Base-by-base conservation (phyloP, 2,888 invertebrate genomes). In the Drosophila mimetica region DNA sequence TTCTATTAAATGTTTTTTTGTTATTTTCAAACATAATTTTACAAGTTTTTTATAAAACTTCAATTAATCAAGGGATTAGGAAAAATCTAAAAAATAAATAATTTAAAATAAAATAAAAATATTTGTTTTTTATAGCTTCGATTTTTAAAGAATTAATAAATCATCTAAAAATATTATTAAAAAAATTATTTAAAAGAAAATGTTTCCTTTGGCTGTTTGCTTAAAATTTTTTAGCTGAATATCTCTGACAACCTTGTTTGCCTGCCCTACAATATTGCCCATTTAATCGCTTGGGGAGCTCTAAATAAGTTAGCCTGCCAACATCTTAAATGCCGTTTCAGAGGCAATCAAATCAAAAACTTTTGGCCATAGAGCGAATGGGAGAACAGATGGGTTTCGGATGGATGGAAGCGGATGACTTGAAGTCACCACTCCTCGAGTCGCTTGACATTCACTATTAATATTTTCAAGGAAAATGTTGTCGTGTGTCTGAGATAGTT, bases 271-370 rank as follows among this genome's bases (percentile, higher is more conserved):
- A 48, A 39, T 41, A 55, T 25, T 50, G 32, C 44, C n/a, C 5
- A n/a, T 30, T 22, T 13, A 44, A 16, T 48, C 66, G 46, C 50
- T 48, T 30, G 44, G 73, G 77, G 60, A 57, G 57, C 58, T 51
- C 47, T 63, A 32, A 66, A 55, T 28, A 65, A 60, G 44, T 65
- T 65, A 36, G 37, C 34, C 22, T 28, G 37, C 13, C 63, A 63
- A 52, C 30, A 47, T 47, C 51, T 51, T 69, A 71, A 71, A 58
- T 51, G 71, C 50, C 28, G 32, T 59, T 64, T 51, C 39, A 71
- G 51, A 64, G 51, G 55, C 65, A 52, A 71, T 51, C 65, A 55
- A 54, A 52, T 55, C 73, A 16, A 36, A 64, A 71, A 61, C 47
- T 63, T 66, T 28, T 2, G 22, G 46, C 36, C 47, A 71, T 71